A percentile compares a stretch with the other conserved stretches of the same genome.
These are phyloP conservation scores for Nebria brevicollis DNA, from an alignment of 2,888 invertebrate species.

Conservation along the genomic window DNA sequence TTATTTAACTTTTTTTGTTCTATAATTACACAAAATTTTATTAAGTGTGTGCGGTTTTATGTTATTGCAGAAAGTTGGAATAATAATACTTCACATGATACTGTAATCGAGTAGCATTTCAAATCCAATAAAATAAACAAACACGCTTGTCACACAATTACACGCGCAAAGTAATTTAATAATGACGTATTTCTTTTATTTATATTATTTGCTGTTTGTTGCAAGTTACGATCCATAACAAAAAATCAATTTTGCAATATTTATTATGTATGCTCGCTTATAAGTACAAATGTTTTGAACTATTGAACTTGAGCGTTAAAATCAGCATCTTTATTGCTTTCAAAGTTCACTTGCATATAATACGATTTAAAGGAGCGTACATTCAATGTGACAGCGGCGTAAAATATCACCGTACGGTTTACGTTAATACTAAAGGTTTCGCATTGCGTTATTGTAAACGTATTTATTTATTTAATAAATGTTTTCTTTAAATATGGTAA, in stretches of 20 bases:
- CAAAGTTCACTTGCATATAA: neutral
- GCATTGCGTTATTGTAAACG: neutral
- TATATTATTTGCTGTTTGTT: neutral
- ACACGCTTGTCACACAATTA: neutral
- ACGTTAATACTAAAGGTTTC: neutral
- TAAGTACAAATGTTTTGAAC: conserved; percentile 1
- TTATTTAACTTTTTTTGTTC: neutral
- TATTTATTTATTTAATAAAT: neutral
- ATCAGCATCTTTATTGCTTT: neutral
- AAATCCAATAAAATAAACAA: neutral
- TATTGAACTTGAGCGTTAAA: neutral
- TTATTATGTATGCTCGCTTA: neutral
- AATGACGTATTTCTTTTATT: neutral
- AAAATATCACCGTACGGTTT: neutral
- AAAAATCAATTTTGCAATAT: neutral
- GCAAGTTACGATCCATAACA: too few relatives aligned
- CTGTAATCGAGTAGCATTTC: neutral
- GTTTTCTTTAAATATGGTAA: neutral
- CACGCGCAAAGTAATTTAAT: neutral
- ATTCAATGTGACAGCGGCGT: neutral
- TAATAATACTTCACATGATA: neutral
- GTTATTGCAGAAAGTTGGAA: neutral
- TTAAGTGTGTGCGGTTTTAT: neutral
- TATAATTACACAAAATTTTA: neutral
- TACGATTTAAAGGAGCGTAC: neutral